These are phyloP conservation scores for Aplidium turbinatum DNA, from an alignment of 23 tunicate species.

Conservation along the genomic window DNA sequence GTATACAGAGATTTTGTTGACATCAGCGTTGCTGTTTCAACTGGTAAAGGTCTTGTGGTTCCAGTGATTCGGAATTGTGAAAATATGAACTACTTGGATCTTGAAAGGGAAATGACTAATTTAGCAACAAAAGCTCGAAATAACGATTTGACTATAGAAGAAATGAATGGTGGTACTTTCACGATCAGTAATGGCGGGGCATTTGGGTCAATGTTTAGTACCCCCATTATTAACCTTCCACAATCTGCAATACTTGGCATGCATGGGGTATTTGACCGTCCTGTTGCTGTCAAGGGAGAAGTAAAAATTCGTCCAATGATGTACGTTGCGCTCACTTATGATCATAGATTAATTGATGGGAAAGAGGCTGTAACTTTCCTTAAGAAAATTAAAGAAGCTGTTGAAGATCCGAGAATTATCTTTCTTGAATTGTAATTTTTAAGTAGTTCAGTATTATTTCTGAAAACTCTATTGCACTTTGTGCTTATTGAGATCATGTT, in stretches of 20 bases:
- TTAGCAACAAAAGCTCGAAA: constrained; percentile 86
- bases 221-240: constrained; percentile 94
- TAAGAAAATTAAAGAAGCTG: constrained; percentile 85
- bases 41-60: constrained; percentile 88
- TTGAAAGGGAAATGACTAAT: constrained; percentile 78
- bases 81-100: constrained; percentile 64
- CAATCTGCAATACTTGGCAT: constrained; percentile 94
- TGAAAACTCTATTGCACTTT: no score
- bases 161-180: constrained; percentile 99
- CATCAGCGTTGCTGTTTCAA: constrained; percentile 91
- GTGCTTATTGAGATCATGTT: no score
- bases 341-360: constrained; percentile 89
- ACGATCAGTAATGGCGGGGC: constrained; percentile 96
- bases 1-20: constrained; percentile 89
- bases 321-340: constrained; percentile 97
- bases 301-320: constrained; percentile 95
- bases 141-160: constrained; percentile 83
- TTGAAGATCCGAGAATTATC: constrained; percentile 79
- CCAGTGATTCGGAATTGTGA: constrained; percentile 91
- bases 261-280: constrained; percentile 93
- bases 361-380: constrained; percentile 96
- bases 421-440: constrained; percentile 56
- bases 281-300: constrained; percentile 91
- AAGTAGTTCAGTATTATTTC: no score
- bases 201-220: constrained; percentile 95